phyloP scores from a whole-genome alignment of 1,140 invertebrate genomes.

The Cydia pomonella region DNA sequence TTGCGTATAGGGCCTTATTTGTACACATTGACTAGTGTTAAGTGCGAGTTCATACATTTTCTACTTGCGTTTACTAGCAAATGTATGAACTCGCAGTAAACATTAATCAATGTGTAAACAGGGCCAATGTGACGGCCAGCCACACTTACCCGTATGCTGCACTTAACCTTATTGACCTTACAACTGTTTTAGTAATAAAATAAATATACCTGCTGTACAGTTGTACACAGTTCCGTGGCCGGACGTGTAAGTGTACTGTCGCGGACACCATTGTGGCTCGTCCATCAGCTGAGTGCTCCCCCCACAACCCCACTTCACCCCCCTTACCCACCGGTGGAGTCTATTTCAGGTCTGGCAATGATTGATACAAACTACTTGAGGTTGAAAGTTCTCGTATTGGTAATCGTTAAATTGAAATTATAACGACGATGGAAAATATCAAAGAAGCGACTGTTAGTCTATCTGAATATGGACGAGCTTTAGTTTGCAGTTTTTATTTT shows the following conservation, averaged over 20 bases:
- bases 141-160: too few relatives aligned
- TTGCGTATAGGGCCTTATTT: too few relatives aligned
- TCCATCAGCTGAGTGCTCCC: constrained; percentile 8
- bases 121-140: too few relatives aligned
- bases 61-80: too few relatives aligned
- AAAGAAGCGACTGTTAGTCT: background rate
- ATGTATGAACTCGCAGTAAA: too few relatives aligned
- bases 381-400: background rate
- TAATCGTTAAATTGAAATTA: background rate
- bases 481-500: too few relatives aligned
- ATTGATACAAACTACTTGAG: constrained; percentile 14
- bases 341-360: constrained; percentile 11
- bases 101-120: too few relatives aligned
- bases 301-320: background rate
- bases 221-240: background rate
- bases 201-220: background rate
- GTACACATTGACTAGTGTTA: too few relatives aligned
- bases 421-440: background rate
- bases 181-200: too few relatives aligned
- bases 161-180: too few relatives aligned
- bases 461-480: too few relatives aligned
- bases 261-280: constrained; percentile 6
- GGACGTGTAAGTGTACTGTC: background rate
- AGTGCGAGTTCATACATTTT: too few relatives aligned
- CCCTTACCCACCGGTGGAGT: background rate